Evolutionary conservation across 2,113 vertebrate genomes (phyloP).

Genomic region (Gobio gobio): DNA sequence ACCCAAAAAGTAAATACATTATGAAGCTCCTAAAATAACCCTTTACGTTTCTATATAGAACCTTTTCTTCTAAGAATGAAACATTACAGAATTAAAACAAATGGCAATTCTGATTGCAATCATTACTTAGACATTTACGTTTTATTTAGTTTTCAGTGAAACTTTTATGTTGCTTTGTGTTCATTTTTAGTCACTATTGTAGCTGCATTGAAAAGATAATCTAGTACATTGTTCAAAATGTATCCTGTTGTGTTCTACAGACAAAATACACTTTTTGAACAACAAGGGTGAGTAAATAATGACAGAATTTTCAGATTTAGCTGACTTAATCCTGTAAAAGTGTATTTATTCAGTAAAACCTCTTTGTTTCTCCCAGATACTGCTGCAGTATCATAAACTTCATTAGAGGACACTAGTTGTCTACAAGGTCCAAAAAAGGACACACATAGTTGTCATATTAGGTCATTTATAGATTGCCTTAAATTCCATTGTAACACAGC

Average conservation of each 20-base stretch:
- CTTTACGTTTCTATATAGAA: no score
- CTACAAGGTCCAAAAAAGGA: conserved; percentile 3
- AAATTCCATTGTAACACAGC: conserved; percentile 20
- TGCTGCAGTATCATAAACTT: background rate
- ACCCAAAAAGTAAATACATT: no score
- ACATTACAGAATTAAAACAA: background rate
- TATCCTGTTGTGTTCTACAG: background rate
- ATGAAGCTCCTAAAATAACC: no score
- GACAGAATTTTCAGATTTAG: background rate
- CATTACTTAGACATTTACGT: background rate
- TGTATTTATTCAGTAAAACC: background rate
- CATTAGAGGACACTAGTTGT: conserved; percentile 7
- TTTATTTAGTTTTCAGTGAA: background rate
- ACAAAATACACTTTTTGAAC: background rate
- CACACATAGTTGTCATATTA: conserved; percentile 15
- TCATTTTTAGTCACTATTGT: background rate
- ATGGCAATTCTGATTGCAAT: background rate
- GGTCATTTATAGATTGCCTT: background rate
- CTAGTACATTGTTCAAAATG: background rate
- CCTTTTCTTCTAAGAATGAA: background rate
- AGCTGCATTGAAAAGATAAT: background rate
- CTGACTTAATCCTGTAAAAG: background rate
- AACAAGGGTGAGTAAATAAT: background rate
- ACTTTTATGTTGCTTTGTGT: background rate
- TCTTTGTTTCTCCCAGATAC: background rate